Base-by-base conservation (phyloP, 2,113 vertebrate species). In the Oenanthe melanoleuca region DNA sequence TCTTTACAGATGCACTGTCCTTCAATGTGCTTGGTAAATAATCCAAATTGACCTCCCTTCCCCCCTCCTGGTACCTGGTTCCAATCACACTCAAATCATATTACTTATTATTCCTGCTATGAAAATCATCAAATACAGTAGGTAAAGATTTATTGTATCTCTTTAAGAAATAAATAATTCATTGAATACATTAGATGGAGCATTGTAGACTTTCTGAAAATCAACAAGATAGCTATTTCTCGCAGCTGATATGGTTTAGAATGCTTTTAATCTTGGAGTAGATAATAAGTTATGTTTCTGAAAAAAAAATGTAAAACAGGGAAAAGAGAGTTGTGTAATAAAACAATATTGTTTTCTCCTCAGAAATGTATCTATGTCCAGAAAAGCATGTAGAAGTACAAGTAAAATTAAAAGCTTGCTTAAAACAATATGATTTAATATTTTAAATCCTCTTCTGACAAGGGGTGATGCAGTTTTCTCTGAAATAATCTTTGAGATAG, bases 81-180 rank as follows among this genome's bases (percentile, higher is more conserved):
- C 93, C 80, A 97, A 67, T 97, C 86, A 96, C 57, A 89, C 71
- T 94, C 95, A 91, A 97, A 83, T 97, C 94, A 96, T 79, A 53
- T 96, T 97, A 92, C 92, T 96, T 97, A 96, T 96, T 92, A 97
- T 96, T 97, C 94, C 80, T 97, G 92, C 96, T 96, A 95, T 79
- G 97, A 95, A 97, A 97, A 97, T 97, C 93, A 97, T 94, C 92
- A 96, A 92, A 74, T 95, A 96, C 74, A 96, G 79, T 93, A 96
- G 92, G 97, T 89, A 95, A 96, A 97, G 95, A 97, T 97, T 97
- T 98, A 97, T 95, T 87, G 70, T 92, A 93, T 96, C 84, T 91
- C 94, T 97, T 97, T 97, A 91, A 96, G 96, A 97, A 97, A 97
- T 96, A 97, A 97, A 96, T 97, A 96, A 97, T 97, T 97, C 94